Percentiles rank a stretch among this genome's conserved stretches.
Evolutionary conservation across 2,797 vertebrate species (phyloP).

Genomic region (Eutrigla gurnardus): DNA sequence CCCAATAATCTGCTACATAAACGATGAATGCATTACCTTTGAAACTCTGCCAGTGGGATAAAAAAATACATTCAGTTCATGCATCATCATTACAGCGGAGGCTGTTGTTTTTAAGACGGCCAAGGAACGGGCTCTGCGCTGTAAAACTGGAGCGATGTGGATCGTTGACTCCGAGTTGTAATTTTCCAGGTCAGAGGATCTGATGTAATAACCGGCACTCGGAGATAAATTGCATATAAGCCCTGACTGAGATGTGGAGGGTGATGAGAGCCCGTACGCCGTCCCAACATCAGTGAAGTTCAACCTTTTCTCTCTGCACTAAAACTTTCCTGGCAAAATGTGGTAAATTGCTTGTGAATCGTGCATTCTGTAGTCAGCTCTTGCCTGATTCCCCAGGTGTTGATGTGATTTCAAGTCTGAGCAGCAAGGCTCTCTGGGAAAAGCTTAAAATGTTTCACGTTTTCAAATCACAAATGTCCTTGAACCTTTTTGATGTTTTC

Average conservation of each 20-base stretch:
- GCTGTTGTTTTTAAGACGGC: background rate
- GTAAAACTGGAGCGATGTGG: background rate
- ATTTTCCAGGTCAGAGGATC: conserved; percentile 18
- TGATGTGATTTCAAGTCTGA: conserved; percentile 35
- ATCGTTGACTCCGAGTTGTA: conserved; percentile 20
- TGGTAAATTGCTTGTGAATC: conserved; percentile 12
- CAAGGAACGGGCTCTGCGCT: background rate
- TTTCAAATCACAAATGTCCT: conserved; percentile 30
- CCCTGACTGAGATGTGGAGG: background rate
- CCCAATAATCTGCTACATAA: background rate
- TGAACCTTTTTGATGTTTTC: conserved; percentile 33
- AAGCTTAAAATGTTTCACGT: conserved; percentile 39
- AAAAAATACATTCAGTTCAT: too few relatives aligned
- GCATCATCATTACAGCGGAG: background rate
- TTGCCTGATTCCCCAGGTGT: conserved; percentile 22
- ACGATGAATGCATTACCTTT: background rate
- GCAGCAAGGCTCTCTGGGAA: conserved; percentile 43
- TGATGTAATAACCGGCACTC: background rate
- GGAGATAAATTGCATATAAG: conserved; percentile 6
- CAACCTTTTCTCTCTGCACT: background rate
- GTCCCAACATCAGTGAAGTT: too few relatives aligned
- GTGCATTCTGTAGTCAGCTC: conserved; percentile 3
- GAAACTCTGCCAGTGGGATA: too few relatives aligned
- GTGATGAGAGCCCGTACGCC: too few relatives aligned
- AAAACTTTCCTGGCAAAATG: background rate